phyloP scores from a whole-genome alignment of 2,797 vertebrate genomes.

The Streptopelia turtur region DNA sequence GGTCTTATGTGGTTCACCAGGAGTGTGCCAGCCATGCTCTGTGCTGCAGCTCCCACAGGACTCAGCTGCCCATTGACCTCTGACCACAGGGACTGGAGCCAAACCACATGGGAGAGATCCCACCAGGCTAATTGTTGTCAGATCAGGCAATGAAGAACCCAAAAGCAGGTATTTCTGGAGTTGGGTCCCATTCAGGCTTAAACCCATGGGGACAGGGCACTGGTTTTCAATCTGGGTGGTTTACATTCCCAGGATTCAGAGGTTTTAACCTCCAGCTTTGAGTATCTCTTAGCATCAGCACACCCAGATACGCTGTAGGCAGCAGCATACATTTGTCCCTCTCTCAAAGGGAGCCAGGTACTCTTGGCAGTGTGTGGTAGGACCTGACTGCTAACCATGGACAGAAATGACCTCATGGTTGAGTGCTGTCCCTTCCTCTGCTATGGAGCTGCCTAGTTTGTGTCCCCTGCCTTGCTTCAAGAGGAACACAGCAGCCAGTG shows the following conservation, averaged over 20 bases:
- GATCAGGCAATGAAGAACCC: not conserved
- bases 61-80: not conserved
- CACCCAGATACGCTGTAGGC: not conserved
- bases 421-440: not conserved
- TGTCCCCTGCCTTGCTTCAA: not conserved
- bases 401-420: not conserved
- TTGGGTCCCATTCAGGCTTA: accelerated
- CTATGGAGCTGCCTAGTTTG: accelerated
- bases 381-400: not conserved
- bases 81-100: not conserved
- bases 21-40: not conserved
- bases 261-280: not conserved
- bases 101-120: not conserved
- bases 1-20: not conserved
- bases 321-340: not conserved
- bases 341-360: not conserved
- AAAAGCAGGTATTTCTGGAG: not conserved
- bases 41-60: accelerated
- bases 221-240: not conserved
- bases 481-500: not conserved
- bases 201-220: not conserved
- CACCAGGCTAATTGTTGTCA: not conserved
- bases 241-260: not conserved
- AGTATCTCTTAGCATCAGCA: not conserved
- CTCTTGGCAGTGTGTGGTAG: not conserved